Base-by-base conservation (phyloP, 2,113 vertebrate genomes). In the Poeciliopsis turrubarensis region DNA sequence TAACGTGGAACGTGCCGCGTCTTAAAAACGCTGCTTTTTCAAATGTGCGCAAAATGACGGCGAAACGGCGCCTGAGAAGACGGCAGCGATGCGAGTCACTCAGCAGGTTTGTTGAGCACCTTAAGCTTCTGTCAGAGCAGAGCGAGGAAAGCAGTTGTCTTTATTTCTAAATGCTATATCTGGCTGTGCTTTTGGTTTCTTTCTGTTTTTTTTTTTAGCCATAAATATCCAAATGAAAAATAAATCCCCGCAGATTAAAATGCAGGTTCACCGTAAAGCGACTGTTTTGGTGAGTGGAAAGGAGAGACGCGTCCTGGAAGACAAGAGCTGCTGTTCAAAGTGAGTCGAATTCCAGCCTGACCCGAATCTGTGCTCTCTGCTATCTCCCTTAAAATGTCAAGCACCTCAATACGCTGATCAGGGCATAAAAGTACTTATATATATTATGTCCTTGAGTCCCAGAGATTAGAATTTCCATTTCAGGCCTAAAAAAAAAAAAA, bases 311-410 rank as follows among this genome's bases (percentile, higher is more conserved):
- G 51, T 22, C 62, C 60, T 64, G 34, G 68, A 81, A 87, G 72
- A 69, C n/a, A 6, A 6, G 0, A 72, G 69, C 47, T 11, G 26
- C 60, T 12, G 63, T 85, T 85, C 74, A 82, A 84, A 89, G 67
- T 72, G 66, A 77, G 81, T 72, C 34, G 60, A 83, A 91, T 77
- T 87, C 79, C 73, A 64, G 69, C 81, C 81, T 82, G 87, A 89
- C 90, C 91, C 73, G 80, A 87, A 85, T 92, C 87, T 25, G 1
- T 69, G 67, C 87, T 67, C 70, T 41, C 70, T 44, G 78, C 88
- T 92, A 91, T 92, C 91, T 85, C 44, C 82, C 75, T 75, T 77
- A 65, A 92, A 93, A 93, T 92, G 92, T 92, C 90, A 92, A 90
- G 90, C 67, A 87, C 83, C 84, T 86, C 78, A 88, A 87, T 88